Evolutionary conservation across 2,797 vertebrate species (phyloP).

Genomic region (Pempheris klunzingeri): DNA sequence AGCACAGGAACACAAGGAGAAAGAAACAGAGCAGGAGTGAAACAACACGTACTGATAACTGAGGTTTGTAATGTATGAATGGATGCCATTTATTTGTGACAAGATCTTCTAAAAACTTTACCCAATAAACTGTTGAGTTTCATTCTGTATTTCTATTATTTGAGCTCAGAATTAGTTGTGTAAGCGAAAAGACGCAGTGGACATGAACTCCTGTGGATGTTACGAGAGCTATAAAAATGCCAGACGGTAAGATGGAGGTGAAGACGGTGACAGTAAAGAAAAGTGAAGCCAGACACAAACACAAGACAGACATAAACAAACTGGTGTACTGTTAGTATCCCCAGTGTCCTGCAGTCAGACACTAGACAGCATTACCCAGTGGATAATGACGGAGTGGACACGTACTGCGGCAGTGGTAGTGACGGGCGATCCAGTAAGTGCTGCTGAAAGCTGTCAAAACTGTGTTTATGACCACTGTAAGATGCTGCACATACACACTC

Average conservation of each 20-base stretch:
- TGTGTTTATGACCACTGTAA: slow-evolving; percentile 24
- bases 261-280: slow-evolving; percentile 41
- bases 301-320: slow-evolving; percentile 10
- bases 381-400: slow-evolving; percentile 67
- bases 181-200: slow-evolving; percentile 21
- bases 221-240: not conserved
- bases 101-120: not conserved
- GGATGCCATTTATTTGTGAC: slow-evolving; percentile 12
- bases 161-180: slow-evolving; percentile 46
- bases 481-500: slow-evolving; percentile 50
- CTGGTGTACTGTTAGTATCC: slow-evolving; percentile 32
- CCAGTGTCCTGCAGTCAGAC: slow-evolving; percentile 63
- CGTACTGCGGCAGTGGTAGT: slow-evolving; percentile 31
- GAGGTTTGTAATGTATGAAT: slow-evolving; percentile 28
- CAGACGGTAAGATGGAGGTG: slow-evolving; percentile 31
- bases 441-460: slow-evolving; percentile 50
- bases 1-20: slow-evolving; percentile 79
- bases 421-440: slow-evolving; percentile 54
- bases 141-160: slow-evolving; percentile 1
- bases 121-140: not conserved
- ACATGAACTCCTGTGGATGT: slow-evolving; percentile 30
- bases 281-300: slow-evolving; percentile 53
- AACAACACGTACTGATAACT: slow-evolving; percentile 69
- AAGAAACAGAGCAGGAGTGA: slow-evolving; percentile 82
- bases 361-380: slow-evolving; percentile 66